phyloP scores from a whole-genome alignment of 2,113 vertebrate species.

The Tor tambroides region DNA sequence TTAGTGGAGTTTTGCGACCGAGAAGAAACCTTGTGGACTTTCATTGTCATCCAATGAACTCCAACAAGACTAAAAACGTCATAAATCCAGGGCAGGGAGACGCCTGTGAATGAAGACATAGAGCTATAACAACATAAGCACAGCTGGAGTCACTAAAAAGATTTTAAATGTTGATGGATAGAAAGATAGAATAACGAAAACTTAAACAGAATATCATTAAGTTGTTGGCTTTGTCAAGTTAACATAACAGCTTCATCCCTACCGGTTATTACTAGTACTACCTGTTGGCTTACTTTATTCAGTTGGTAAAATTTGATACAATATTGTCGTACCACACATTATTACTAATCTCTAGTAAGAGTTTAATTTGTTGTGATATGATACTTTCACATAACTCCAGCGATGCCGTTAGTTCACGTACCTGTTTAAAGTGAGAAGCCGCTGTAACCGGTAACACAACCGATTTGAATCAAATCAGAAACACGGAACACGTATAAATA shows the following conservation, averaged over 20 bases:
- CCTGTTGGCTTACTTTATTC: not conserved
- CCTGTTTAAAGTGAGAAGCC: not conserved
- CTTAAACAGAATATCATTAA: not conserved
- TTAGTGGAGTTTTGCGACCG: conserved; percentile 42
- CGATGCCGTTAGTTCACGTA: not conserved
- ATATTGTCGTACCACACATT: not conserved
- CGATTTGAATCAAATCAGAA: not conserved
- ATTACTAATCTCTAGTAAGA: not conserved
- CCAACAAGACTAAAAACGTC: not conserved
- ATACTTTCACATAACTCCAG: not conserved
- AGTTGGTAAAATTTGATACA: not conserved
- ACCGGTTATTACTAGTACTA: not conserved
- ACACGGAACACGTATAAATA: not conserved
- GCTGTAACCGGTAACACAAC: not conserved
- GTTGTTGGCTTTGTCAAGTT: not conserved
- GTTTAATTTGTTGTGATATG: not conserved
- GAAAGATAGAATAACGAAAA: not conserved
- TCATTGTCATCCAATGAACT: conserved; percentile 67
- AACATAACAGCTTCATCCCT: not conserved
- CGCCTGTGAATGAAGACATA: conserved; percentile 41
- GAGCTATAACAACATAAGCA: not conserved
- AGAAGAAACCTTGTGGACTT: conserved; percentile 68
- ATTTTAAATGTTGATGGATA: not conserved
- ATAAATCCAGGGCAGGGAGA: conserved; percentile 27
- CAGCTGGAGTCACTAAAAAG: not conserved